These are phyloP conservation scores for Lophotis ruficrista DNA, from an alignment of 2,113 vertebrate species.

Conservation along the genomic window DNA sequence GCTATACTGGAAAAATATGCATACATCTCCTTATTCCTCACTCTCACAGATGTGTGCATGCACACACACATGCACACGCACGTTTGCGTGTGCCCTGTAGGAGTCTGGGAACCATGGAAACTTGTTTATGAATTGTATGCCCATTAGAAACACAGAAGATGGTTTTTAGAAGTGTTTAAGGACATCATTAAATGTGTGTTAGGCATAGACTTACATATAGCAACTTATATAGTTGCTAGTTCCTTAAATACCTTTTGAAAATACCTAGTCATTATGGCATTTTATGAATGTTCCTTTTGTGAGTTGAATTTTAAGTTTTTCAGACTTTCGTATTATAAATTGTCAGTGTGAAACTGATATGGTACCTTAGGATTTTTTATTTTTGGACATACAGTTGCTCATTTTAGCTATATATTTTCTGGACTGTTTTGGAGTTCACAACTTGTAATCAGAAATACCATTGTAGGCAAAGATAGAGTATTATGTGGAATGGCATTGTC, in stretches of 20 bases:
- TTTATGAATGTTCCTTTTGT: background rate
- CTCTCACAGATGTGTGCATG: background rate
- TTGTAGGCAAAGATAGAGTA: background rate
- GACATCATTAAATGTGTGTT: background rate
- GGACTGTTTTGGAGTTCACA: background rate
- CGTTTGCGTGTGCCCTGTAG: background rate
- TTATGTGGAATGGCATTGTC: background rate
- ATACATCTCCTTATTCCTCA: background rate
- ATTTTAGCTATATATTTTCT: background rate
- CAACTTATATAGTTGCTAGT: background rate
- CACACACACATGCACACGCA: too few species aligned
- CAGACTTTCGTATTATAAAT: background rate
- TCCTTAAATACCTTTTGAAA: background rate
- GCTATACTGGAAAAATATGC: background rate
- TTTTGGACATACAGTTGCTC: background rate
- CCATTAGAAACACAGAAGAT: background rate
- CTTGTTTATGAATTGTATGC: background rate
- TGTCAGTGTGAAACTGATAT: background rate
- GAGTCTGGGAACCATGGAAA: background rate
- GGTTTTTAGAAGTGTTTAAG: background rate
- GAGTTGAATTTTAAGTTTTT: background rate
- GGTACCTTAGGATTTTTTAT: fast-evolving
- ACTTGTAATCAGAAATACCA: background rate
- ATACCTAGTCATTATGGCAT: fast-evolving
- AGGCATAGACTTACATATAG: background rate